Evolutionary conservation across 1,140 invertebrate genomes (phyloP).

Genomic region (Trachymyrmex cornetzi): DNA sequence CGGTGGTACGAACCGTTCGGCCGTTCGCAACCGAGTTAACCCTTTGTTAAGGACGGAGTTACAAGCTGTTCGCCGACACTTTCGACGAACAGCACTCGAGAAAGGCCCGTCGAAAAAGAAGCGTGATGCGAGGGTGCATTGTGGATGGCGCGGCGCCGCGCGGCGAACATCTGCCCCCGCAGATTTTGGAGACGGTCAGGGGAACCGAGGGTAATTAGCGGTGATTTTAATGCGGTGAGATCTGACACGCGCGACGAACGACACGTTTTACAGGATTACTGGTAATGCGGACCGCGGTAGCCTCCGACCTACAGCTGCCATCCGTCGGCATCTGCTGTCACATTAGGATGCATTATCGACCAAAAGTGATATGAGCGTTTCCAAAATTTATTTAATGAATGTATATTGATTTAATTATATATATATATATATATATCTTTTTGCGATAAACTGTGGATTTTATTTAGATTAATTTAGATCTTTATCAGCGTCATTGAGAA

Average conservation of each 20-base stretch:
- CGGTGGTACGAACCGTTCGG: not conserved
- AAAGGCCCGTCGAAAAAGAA: slow-evolving; percentile 6
- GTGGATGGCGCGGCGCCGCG: slow-evolving; percentile 3
- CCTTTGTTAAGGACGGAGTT: slow-evolving; percentile 54
- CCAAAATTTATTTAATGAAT: not conserved
- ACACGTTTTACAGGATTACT: slow-evolving; percentile 68
- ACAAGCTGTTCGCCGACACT: slow-evolving; percentile 56
- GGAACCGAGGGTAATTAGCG: slow-evolving; percentile 75
- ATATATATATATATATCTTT: too few species aligned
- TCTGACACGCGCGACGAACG: slow-evolving; percentile 55
- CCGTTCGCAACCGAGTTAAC: slow-evolving; percentile 43
- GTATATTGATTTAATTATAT: not conserved
- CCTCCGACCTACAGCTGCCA: slow-evolving; percentile 69
- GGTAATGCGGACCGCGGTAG: slow-evolving; percentile 50
- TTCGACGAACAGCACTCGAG: slow-evolving; percentile 48
- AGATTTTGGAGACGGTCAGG: not conserved
- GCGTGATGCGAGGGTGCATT: slow-evolving; percentile 28
- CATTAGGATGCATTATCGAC: slow-evolving; percentile 59
- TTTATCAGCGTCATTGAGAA: not conserved
- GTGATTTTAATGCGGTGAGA: slow-evolving; percentile 72
- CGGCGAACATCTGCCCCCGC: slow-evolving; percentile 48
- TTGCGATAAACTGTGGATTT: not conserved
- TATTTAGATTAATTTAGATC: not conserved
- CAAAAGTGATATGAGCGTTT: slow-evolving; percentile 19
- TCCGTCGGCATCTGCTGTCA: slow-evolving; percentile 78